phyloP scores from a whole-genome alignment of 2,888 invertebrate genomes.

The Bugula neritina region DNA sequence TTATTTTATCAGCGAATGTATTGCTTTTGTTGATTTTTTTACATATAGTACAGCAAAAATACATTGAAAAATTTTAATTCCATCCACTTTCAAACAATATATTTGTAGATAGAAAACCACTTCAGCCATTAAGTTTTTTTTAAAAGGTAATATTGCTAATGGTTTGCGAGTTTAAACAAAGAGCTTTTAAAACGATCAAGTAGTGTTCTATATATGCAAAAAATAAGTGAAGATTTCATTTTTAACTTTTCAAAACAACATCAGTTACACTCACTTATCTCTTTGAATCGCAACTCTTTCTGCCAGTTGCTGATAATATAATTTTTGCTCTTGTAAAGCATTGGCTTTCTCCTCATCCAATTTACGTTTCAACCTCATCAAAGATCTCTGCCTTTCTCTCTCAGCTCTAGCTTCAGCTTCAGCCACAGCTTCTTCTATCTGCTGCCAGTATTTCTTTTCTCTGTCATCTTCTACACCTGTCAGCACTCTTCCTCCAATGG shows the following conservation, averaged over 20 bases:
- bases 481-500: conserved; percentile 11
- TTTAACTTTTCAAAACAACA: not conserved
- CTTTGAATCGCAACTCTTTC: conserved; percentile 40
- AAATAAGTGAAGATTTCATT: no score
- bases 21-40: no score
- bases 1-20: no score
- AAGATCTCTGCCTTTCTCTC: conserved; percentile 40
- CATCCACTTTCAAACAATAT: no score
- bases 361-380: conserved; percentile 37
- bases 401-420: conserved; percentile 41
- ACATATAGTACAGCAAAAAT: no score
- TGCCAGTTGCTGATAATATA: conserved; percentile 42
- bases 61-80: no score
- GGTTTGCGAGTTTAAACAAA: no score
- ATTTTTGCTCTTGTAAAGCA: conserved; percentile 41
- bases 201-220: no score
- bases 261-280: conserved; percentile 41
- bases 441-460: conserved; percentile 38
- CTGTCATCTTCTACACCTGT: conserved; percentile 34
- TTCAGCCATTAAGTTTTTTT: no score
- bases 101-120: no score
- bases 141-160: no score
- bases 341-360: conserved; percentile 39
- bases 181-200: no score
- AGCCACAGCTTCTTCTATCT: conserved; percentile 39